These are phyloP conservation scores for Pristionchus mayeri DNA, from an alignment of 2,888 invertebrate species.

Conservation along the genomic window DNA sequence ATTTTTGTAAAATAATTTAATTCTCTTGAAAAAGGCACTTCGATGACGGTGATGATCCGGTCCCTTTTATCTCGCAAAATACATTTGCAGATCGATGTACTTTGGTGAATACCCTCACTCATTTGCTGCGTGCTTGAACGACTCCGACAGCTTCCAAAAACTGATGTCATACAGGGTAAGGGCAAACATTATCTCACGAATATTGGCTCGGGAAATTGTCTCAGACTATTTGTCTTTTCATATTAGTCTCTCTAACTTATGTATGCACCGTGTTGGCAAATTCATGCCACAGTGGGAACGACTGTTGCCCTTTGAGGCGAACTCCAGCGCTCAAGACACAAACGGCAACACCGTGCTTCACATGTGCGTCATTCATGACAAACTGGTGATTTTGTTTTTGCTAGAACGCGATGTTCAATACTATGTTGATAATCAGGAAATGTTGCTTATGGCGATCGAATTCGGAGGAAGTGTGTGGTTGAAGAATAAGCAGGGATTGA, in stretches of 20 bases:
- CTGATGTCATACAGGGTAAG: constrained; percentile 83
- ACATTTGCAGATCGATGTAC: constrained; percentile 84
- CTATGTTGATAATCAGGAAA: constrained; percentile 79
- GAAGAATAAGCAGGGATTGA: constrained; percentile 88
- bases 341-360: constrained; percentile 97
- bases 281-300: too few relatives aligned
- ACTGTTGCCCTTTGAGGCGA: too few relatives aligned
- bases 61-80: too few relatives aligned
- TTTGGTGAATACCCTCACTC: constrained; percentile 98
- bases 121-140: constrained; percentile 93
- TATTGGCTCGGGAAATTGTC: too few relatives aligned
- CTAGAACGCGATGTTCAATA: too few relatives aligned
- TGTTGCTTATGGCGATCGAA: constrained; percentile 94
- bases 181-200: too few relatives aligned
- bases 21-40: too few relatives aligned
- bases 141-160: constrained; percentile 94
- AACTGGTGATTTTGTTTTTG: constrained; percentile 82
- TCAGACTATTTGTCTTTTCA: too few relatives aligned
- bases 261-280: too few relatives aligned
- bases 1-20: too few relatives aligned
- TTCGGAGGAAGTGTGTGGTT: constrained; percentile 89
- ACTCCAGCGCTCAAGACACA: constrained; percentile 93
- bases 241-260: too few relatives aligned
- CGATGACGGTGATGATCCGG: too few relatives aligned
- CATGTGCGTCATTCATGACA: constrained; percentile 94